Base-by-base conservation (phyloP, 1,140 invertebrate species). In the Camponotus vicinus region DNA sequence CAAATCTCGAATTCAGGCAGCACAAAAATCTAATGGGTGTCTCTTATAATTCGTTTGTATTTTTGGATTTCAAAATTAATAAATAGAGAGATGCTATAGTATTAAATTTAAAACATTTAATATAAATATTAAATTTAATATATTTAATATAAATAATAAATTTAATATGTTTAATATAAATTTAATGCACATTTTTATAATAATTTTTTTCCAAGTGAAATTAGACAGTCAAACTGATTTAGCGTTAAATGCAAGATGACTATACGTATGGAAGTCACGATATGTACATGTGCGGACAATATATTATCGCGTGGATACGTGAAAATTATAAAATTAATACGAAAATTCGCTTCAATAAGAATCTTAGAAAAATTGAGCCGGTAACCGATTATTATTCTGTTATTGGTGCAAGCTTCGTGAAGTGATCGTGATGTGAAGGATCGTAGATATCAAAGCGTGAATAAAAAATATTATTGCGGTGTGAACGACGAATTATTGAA, bases 381-480 rank as follows among this genome's bases (percentile, higher is more conserved):
- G 52, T 27, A 21, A 78, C 15, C 34, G 70, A 27, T 27, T 27
- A 45, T 73, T 45, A 42, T 59, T 59, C 2, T 42, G 45, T 80
- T 40, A 80, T 73, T 75, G 37, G 69, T 83, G 69, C 79, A 83
- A 75, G 79, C 69, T 63, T 61, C 40, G 55, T 75, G 57, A 83
- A 49, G 57, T 73, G 69, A 83, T 61, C 40, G 69, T 69, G 55
- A 63, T 37, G 69, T 61, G 7, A 75, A 75, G 79, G 79, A n/a
- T 21, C 57, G 27, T 66, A 64, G 34, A 79, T 79, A 18, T 61
- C n/a, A 75, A 52, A 83, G 79, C 79, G 69, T 61, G 40, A 75
- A 63, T 61, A 57, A 40, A 83, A 73, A 57, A 40, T 73, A 73
- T 59, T 82, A 49, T 32, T 61, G 79, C 69, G 40, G 27, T 73